Conservation (phyloP, 1,140 invertebrate genomes). For the Magallana gigas region DNA sequence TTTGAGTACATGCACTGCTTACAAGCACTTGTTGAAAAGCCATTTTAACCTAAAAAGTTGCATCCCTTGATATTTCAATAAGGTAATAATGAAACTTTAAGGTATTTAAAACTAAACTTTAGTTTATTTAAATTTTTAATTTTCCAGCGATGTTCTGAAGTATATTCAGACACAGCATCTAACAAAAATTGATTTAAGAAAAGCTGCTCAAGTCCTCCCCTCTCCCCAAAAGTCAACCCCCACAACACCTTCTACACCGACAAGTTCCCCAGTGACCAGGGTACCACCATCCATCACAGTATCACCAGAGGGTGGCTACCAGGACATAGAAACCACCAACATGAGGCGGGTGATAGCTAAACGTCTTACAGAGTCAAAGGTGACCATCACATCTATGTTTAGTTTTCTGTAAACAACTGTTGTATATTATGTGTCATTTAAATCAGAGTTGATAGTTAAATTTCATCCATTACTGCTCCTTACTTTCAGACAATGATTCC, state of each 20-base stretch:
- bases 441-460: too few species aligned
- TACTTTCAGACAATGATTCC: slow-evolving; percentile 86
- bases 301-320: slow-evolving; percentile 85
- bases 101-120: too few species aligned
- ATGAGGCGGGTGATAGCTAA: slow-evolving; percentile 92
- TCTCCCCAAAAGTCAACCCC: slow-evolving; percentile 14
- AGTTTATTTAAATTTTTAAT: background rate
- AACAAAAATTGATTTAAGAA: slow-evolving; percentile 75
- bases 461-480: background rate
- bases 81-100: too few species aligned
- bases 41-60: too few species aligned
- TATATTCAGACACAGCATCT: slow-evolving; percentile 82
- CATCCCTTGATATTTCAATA: too few species aligned
- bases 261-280: slow-evolving; percentile 17
- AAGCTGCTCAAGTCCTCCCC: background rate
- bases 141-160: slow-evolving; percentile 82
- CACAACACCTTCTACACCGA: slow-evolving; percentile 20
- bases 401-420: background rate
- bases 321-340: slow-evolving; percentile 86
- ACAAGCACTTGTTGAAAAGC: too few species aligned
- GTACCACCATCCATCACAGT: slow-evolving; percentile 67
- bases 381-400: slow-evolving; percentile 45
- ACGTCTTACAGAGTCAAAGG: slow-evolving; percentile 93
- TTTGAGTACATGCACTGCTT: too few species aligned
- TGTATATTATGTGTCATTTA: too few species aligned